Conservation (phyloP, 2,888 invertebrate genomes). For the Scaptomyza caliginosa region DNA sequence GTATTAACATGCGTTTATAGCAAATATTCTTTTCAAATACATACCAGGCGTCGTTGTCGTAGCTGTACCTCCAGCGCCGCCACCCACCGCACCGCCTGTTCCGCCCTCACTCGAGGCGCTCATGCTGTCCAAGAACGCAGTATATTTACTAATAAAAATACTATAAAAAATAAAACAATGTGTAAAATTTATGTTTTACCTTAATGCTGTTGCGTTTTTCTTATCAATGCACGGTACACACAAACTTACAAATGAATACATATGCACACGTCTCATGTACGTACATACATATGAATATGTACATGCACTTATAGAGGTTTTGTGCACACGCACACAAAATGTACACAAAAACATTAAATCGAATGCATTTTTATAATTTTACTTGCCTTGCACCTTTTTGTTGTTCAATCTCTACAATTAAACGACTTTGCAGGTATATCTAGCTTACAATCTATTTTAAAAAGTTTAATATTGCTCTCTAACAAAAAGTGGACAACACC, state of each 20-base stretch:
- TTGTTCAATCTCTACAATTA: slow-evolving; percentile 9
- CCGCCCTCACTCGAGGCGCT: slow-evolving; percentile 74
- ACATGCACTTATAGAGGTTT: not conserved
- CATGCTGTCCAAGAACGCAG: slow-evolving; percentile 74
- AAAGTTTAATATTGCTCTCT: slow-evolving; percentile 31
- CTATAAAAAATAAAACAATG: slow-evolving; percentile 38
- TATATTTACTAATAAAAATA: slow-evolving; percentile 69
- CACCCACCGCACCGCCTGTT: slow-evolving; percentile 67
- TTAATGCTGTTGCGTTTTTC: slow-evolving; percentile 41
- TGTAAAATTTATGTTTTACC: slow-evolving; percentile 2
- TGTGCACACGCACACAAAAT: slow-evolving; percentile 4
- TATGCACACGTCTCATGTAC: slow-evolving; percentile 15
- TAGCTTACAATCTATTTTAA: slow-evolving; percentile 40
- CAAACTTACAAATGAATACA: slow-evolving; percentile 5
- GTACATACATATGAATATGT: slow-evolving; percentile 15
- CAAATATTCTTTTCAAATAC: slow-evolving; percentile 48
- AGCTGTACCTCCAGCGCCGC: slow-evolving; percentile 70
- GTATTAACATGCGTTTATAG: slow-evolving; percentile 25
- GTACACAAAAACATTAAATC: not conserved
- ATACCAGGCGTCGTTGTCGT: slow-evolving; percentile 73
- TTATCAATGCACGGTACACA: slow-evolving; percentile 49
- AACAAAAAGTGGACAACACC: not conserved
- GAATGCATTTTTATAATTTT: slow-evolving; percentile 1
- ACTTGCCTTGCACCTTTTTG: slow-evolving; percentile 18
- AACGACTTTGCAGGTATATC: slow-evolving; percentile 32